A percentile compares a stretch with the other conserved stretches of the same genome.
phyloP scores from a whole-genome alignment of 2,113 vertebrate species.

The Callionymus lyra region DNA sequence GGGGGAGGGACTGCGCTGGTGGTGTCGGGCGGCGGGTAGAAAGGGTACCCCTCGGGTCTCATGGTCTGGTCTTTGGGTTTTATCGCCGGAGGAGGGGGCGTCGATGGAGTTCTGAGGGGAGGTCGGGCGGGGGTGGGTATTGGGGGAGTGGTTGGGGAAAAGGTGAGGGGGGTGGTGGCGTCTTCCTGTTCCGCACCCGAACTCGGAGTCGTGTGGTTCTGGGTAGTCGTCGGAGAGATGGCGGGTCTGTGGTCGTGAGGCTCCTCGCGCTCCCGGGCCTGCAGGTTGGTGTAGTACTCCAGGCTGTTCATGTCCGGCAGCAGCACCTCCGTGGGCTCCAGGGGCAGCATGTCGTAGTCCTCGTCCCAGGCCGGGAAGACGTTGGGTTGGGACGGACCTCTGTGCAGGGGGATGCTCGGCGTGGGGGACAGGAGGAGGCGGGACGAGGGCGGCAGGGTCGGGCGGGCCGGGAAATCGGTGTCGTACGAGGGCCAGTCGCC shows the following conservation, averaged over 20 bases:
- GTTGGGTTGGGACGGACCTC: conserved; percentile 15
- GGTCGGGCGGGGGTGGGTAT: conserved; percentile 5
- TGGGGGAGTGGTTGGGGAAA: conserved; percentile 18
- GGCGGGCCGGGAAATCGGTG: conserved; percentile 49
- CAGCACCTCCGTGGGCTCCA: conserved; percentile 68
- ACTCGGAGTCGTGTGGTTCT: conserved; percentile 20
- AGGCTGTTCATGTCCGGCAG: conserved; percentile 73
- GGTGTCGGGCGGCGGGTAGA: conserved; percentile 30
- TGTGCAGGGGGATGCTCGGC: conserved; percentile 35
- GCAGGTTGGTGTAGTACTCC: conserved; percentile 68
- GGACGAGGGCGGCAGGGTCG: conserved; percentile 45
- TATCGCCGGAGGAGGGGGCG: conserved; percentile 8
- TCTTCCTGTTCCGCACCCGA: conserved; percentile 9
- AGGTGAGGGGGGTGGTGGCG: conserved; percentile 31
- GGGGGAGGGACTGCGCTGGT: conserved; percentile 39
- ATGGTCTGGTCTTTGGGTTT: conserved; percentile 21
- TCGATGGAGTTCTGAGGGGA: background rate
- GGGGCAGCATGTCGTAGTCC: conserved; percentile 60
- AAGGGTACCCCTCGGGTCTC: conserved; percentile 6
- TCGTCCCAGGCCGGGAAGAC: conserved; percentile 47
- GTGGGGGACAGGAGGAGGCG: conserved; percentile 42
- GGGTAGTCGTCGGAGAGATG: conserved; percentile 35
- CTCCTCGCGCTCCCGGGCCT: conserved; percentile 44
- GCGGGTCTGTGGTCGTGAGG: conserved; percentile 1
- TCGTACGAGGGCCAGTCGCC: conserved; percentile 49